A percentile compares a stretch with the other conserved stretches of the same genome.
phyloP scores from a whole-genome alignment of 2,797 vertebrate species.

The Esox lucius region DNA sequence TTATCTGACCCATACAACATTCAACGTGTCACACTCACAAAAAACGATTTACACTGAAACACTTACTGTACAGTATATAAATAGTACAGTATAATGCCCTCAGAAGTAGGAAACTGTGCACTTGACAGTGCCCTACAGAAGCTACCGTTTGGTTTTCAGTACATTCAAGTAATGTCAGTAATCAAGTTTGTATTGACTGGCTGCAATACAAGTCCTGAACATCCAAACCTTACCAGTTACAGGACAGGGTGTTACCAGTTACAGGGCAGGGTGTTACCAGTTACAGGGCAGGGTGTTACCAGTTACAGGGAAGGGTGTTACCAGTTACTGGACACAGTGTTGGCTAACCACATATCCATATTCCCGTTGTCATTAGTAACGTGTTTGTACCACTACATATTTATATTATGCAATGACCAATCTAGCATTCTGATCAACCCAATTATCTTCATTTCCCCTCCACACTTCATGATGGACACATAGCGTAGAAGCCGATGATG shows the following conservation, averaged over 20 bases:
- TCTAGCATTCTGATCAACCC: background rate
- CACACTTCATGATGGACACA: background rate
- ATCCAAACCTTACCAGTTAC: background rate
- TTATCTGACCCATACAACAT: slow-evolving; percentile 81
- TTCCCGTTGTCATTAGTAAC: background rate
- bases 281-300: too few species aligned
- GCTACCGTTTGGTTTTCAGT: slow-evolving; percentile 62
- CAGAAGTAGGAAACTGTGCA: slow-evolving; percentile 38
- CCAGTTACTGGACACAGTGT: background rate
- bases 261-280: too few species aligned
- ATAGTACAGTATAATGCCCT: slow-evolving; percentile 17
- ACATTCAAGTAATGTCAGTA: slow-evolving; percentile 96
- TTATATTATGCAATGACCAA: background rate
- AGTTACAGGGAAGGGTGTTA: too few species aligned
- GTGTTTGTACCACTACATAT: background rate
- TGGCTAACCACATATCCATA: background rate
- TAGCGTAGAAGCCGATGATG: background rate
- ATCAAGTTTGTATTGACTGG: slow-evolving; percentile 58
- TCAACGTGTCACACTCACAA: slow-evolving; percentile 77
- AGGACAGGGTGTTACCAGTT: background rate
- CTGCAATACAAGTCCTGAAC: background rate
- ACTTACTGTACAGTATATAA: slow-evolving; percentile 31
- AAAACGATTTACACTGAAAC: slow-evolving; percentile 74
- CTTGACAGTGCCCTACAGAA: slow-evolving; percentile 52
- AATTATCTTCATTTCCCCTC: background rate